Base-by-base conservation (phyloP, 2,113 vertebrate species). In the Noctilio leporinus region DNA sequence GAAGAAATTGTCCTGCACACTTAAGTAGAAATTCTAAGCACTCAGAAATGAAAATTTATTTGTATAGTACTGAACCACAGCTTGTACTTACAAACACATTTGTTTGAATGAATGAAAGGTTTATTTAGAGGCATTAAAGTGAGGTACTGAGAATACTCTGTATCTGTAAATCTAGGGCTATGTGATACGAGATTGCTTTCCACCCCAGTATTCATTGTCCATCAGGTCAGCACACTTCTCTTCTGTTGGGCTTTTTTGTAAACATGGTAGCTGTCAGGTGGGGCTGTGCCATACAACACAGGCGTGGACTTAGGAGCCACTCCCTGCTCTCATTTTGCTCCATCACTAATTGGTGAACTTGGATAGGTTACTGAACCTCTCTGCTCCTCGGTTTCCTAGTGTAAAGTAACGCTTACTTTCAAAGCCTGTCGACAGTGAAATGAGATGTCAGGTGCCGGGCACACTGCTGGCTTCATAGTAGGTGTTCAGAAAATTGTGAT, bases 401-500 rank as follows among this genome's bases (percentile, higher is more conserved):
- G 40, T 85, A 38, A 88, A 88, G 45, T 85, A 67, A 57, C 38
- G 20, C 11, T 38, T 82, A 10, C 55, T 75, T 84, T 85, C 78
- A 89, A 90, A 82, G 67, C 59, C 73, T 75, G 14, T 85, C 55
- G 49, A 77, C 45, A 57, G 35, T 75, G 40, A 86, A 94, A 55
- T 82, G 83, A 91, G 43, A 80, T 87, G n/a, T 89, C 81, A 55
- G 80, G 89, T 95, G 89, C 69, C 82, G 91, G 47, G 72, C 82
- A 84, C 70, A 45, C 20, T 78, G 55, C 83, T 70, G 92, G 75
- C 95, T 96, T 89, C 92, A 72, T 83, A 76, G 77, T 89, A 84
- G 95, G 96, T 93, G 35, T 92, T 92, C 89, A 92, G 82, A 85
- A 95, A 73, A 82, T 65, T 35, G 55, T 83, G 69, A 59, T 83